A percentile compares a stretch with the other conserved stretches of the same genome.
Evolutionary conservation across 1,140 invertebrate species (phyloP).

Genomic region (Protaetia brevitarsis): DNA sequence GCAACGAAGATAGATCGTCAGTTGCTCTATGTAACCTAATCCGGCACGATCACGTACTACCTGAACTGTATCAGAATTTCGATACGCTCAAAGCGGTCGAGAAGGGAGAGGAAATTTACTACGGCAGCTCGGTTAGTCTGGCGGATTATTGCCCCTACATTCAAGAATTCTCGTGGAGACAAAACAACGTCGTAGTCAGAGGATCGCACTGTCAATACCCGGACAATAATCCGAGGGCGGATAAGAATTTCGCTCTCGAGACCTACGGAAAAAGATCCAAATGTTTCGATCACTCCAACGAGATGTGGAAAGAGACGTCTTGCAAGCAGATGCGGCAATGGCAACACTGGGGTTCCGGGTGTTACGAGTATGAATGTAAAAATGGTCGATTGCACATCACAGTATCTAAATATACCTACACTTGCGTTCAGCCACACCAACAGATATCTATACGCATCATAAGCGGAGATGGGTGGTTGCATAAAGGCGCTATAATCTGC

Average conservation of each 20-base stretch:
- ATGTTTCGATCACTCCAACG: constrained; percentile 87
- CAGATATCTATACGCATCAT: constrained; percentile 78
- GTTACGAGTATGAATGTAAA: constrained; percentile 83
- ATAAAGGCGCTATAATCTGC: constrained; percentile 87
- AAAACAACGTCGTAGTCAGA: constrained; percentile 79
- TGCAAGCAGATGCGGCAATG: constrained; percentile 78
- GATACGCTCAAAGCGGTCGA: constrained; percentile 72
- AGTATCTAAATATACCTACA: constrained; percentile 84
- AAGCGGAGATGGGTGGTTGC: constrained; percentile 82
- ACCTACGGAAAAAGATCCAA: constrained; percentile 79
- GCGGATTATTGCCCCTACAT: constrained; percentile 99
- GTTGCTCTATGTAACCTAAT: constrained; percentile 96
- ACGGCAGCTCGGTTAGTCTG: constrained; percentile 90
- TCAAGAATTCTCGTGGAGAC: constrained; percentile 94
- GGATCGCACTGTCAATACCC: constrained; percentile 86
- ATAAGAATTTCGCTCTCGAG: constrained; percentile 92
- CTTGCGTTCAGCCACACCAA: constrained; percentile 85
- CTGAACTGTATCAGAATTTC: constrained; percentile 87
- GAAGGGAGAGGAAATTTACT: constrained; percentile 64
- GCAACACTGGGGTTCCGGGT: constrained; percentile 96
- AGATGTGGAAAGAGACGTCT: constrained; percentile 87
- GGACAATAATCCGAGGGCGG: constrained; percentile 85
- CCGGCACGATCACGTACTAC: constrained; percentile 74
- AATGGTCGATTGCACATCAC: constrained; percentile 72
- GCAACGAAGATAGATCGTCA: constrained; percentile 86